Conservation (phyloP, 2,888 invertebrate genomes). For the Agonum fuliginosum region DNA sequence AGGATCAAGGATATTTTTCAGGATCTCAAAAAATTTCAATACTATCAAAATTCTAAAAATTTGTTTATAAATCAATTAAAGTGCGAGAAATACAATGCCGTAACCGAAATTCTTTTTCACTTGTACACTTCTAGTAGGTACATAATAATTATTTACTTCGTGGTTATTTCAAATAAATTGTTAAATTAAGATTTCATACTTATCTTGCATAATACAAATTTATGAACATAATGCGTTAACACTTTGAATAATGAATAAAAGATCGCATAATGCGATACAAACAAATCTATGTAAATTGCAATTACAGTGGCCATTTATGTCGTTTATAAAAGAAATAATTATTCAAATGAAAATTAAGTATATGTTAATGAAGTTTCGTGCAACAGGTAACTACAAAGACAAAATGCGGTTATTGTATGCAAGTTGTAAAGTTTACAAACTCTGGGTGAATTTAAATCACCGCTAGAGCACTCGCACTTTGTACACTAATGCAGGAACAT, state of each 20-base stretch:
- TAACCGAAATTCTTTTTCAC: too few relatives aligned
- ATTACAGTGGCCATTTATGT: background rate
- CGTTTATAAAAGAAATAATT: conserved; percentile 40
- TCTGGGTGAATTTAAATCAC: too few relatives aligned
- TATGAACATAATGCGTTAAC: background rate
- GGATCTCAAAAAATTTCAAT: background rate
- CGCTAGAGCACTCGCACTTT: too few relatives aligned
- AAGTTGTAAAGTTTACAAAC: conserved; percentile 20
- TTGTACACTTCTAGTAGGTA: too few relatives aligned
- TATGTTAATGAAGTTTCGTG: conserved; percentile 40
- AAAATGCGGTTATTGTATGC: conserved; percentile 23
- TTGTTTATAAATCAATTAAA: too few relatives aligned
- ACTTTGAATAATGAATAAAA: too few relatives aligned
- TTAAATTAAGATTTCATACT: too few relatives aligned
- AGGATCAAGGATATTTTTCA: background rate
- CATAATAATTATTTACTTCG: too few relatives aligned
- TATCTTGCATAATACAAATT: background rate
- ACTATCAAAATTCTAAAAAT: background rate
- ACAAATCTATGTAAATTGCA: conserved; percentile 15
- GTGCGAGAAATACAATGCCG: too few relatives aligned
- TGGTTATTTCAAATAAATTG: too few relatives aligned
- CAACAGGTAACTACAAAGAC: conserved; percentile 48
- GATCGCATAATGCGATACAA: background rate
- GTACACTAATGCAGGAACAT: too few relatives aligned
- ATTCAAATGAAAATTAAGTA: conserved; percentile 48